Evolutionary conservation across 2,113 vertebrate genomes (phyloP).

Genomic region (Acanthochromis polyacanthus): DNA sequence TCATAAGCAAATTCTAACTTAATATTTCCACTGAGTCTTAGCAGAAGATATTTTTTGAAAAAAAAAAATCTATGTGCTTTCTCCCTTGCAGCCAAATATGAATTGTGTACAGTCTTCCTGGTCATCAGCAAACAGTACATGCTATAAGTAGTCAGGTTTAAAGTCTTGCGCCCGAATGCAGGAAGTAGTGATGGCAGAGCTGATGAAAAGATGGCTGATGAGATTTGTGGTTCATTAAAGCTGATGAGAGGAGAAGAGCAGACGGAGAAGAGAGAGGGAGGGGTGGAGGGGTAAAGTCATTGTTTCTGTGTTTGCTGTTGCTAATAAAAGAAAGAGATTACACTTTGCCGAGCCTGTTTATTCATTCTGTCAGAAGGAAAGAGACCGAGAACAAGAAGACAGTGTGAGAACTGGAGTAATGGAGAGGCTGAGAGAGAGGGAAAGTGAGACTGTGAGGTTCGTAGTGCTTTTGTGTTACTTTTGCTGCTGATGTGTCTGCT

Average conservation of each 20-base stretch:
- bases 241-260: conserved; percentile 67
- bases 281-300: conserved; percentile 61
- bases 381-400: conserved; percentile 33
- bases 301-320: conserved; percentile 77
- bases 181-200: conserved; percentile 57
- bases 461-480: conserved; percentile 47
- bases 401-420: conserved; percentile 35
- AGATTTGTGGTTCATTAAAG: conserved; percentile 80
- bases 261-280: conserved; percentile 38
- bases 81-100: conserved; percentile 35
- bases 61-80: conserved; percentile 24
- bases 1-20: conserved; percentile 19
- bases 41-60: background rate
- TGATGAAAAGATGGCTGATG: conserved; percentile 76
- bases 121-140: conserved; percentile 26
- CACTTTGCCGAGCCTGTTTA: conserved; percentile 69
- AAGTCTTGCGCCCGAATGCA: conserved; percentile 38
- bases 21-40: conserved; percentile 16
- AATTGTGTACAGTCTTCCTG: conserved; percentile 24
- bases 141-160: conserved; percentile 40
- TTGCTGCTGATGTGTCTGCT: conserved; percentile 47
- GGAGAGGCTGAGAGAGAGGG: conserved; percentile 35
- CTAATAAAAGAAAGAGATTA: conserved; percentile 79
- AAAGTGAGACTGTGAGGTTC: conserved; percentile 50
- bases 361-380: conserved; percentile 60